A percentile compares a stretch with the other conserved stretches of the same genome.
These are phyloP conservation scores for Slavum lentiscoides DNA, from an alignment of 2,888 invertebrate species.

Conservation along the genomic window DNA sequence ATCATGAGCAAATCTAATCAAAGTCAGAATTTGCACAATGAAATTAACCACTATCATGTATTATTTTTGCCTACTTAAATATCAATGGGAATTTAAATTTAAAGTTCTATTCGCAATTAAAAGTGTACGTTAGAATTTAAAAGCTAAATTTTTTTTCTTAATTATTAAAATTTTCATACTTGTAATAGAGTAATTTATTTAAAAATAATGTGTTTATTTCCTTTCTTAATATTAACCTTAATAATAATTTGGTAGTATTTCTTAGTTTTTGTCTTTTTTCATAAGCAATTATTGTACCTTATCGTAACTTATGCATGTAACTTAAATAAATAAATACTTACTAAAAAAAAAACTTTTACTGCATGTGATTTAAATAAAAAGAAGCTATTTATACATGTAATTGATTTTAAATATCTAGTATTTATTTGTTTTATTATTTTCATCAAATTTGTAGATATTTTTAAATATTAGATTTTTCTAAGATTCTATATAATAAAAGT, in stretches of 20 bases:
- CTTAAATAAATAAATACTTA: not conserved
- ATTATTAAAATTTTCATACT: not conserved
- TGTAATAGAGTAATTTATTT: not conserved
- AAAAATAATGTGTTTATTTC: not conserved
- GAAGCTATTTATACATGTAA: not conserved
- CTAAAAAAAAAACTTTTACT: not conserved
- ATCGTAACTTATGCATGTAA: slow-evolving; percentile 6
- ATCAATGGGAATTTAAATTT: too few species aligned
- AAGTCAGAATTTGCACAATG: too few species aligned
- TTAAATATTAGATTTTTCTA: not conserved
- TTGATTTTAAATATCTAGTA: not conserved
- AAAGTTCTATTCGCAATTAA: too few species aligned
- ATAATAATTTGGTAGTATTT: slow-evolving; percentile 3
- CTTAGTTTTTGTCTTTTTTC: not conserved
- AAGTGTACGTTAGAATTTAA: too few species aligned
- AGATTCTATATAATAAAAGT: not conserved
- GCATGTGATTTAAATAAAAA: slow-evolving; percentile 19
- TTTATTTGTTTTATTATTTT: slow-evolving; percentile 1
- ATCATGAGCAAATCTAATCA: too few species aligned
- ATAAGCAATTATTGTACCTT: not conserved
- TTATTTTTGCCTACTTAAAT: too few species aligned
- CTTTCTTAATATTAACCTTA: not conserved
- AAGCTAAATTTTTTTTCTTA: not conserved
- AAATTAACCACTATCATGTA: too few species aligned
- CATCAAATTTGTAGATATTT: not conserved